Percentiles rank a stretch among this genome's conserved stretches.
These are phyloP conservation scores for Drosophila cracens DNA, from an alignment of 2,888 invertebrate species.

Conservation along the genomic window DNA sequence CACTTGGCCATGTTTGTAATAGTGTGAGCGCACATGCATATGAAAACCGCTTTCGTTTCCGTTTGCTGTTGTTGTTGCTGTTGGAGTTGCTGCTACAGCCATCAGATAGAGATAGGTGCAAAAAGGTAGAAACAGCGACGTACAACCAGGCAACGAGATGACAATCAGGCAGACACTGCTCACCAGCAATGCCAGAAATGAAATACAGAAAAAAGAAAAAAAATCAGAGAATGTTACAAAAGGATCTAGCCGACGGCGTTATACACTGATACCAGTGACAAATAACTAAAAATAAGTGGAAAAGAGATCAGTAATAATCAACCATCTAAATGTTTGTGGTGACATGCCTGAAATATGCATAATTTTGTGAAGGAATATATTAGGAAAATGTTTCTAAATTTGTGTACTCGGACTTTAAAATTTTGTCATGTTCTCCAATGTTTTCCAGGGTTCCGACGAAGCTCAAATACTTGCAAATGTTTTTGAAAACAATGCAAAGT, in stretches of 20 bases:
- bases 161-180: slow-evolving; percentile 67
- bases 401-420: background rate
- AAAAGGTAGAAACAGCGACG: slow-evolving; percentile 61
- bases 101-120: slow-evolving; percentile 75
- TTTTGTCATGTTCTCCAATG: background rate
- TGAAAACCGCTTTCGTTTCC: slow-evolving; percentile 81
- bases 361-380: background rate
- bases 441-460: background rate
- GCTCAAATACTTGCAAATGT: background rate
- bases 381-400: background rate
- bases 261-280: background rate
- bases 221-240: background rate
- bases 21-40: slow-evolving; percentile 71
- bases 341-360: background rate
- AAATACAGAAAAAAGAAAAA: slow-evolving; percentile 27
- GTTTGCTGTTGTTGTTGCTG: slow-evolving; percentile 41
- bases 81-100: slow-evolving; percentile 46
- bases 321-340: background rate
- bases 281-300: background rate
- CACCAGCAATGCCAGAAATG: slow-evolving; percentile 35
- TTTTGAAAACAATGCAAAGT: background rate
- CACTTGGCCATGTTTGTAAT: slow-evolving; percentile 20
- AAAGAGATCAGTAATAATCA: background rate
- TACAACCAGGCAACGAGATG: slow-evolving; percentile 64
- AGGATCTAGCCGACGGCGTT: background rate